Evolutionary conservation across 2,888 invertebrate genomes (phyloP).

Genomic region (Ctenicera cuprea): DNA sequence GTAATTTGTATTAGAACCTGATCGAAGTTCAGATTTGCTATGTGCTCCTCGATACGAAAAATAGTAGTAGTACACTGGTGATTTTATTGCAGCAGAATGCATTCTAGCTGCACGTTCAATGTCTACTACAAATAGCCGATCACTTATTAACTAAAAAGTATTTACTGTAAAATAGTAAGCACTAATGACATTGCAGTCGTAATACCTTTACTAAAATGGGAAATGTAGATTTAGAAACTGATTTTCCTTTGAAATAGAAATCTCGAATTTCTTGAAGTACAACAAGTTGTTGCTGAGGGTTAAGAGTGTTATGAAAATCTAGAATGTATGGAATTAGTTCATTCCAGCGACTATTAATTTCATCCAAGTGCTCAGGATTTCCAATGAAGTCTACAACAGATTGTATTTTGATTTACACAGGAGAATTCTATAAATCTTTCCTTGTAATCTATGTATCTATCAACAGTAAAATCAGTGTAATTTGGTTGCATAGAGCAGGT

Average conservation of each 20-base stretch:
- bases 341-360: slow-evolving; percentile 67
- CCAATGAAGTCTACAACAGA: slow-evolving; percentile 65
- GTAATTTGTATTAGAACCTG: slow-evolving; percentile 74
- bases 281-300: slow-evolving; percentile 54
- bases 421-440: not conserved
- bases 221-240: slow-evolving; percentile 63
- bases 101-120: slow-evolving; percentile 78
- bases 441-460: too few relatives aligned
- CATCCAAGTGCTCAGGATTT: slow-evolving; percentile 61
- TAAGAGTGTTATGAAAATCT: slow-evolving; percentile 69
- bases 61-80: slow-evolving; percentile 80
- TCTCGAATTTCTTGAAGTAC: slow-evolving; percentile 66
- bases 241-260: slow-evolving; percentile 66
- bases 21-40: slow-evolving; percentile 77
- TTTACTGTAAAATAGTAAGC: not conserved
- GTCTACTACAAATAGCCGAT: slow-evolving; percentile 78
- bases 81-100: slow-evolving; percentile 75
- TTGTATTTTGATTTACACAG: slow-evolving; percentile 4
- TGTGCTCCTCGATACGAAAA: slow-evolving; percentile 77
- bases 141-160: slow-evolving; percentile 76
- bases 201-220: slow-evolving; percentile 61
- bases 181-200: not conserved
- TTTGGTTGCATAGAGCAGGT: too few relatives aligned
- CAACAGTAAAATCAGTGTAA: too few relatives aligned
- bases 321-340: slow-evolving; percentile 68